These are phyloP conservation scores for Paracanthobrama guichenoti DNA, from an alignment of 2,113 vertebrate species.

Conservation along the genomic window DNA sequence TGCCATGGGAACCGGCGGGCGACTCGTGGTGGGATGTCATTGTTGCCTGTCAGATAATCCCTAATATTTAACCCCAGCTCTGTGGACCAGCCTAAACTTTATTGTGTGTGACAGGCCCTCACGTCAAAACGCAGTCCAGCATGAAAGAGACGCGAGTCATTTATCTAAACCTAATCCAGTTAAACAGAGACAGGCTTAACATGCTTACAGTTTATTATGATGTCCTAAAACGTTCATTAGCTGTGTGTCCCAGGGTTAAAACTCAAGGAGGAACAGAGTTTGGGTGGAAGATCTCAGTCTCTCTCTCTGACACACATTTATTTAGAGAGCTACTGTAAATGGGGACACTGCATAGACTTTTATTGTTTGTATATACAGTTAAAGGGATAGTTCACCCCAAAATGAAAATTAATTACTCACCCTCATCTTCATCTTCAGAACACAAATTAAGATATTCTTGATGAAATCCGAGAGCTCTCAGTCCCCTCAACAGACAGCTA, in stretches of 20 bases:
- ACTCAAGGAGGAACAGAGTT: constrained; percentile 1
- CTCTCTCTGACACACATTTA: not conserved
- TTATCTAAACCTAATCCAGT: constrained; percentile 71
- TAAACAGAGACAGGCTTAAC: constrained; percentile 64
- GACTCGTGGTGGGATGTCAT: constrained; percentile 57
- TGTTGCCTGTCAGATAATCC: constrained; percentile 59
- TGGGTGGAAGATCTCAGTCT: not conserved
- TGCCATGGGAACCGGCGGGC: constrained; percentile 56
- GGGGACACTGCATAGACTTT: too few relatives aligned
- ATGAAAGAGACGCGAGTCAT: constrained; percentile 61
- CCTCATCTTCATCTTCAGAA: too few relatives aligned
- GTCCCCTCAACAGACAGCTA: too few relatives aligned
- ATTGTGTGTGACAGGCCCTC: constrained; percentile 60
- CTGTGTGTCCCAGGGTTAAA: constrained; percentile 45
- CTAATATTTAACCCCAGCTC: constrained; percentile 65
- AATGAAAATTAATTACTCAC: too few relatives aligned
- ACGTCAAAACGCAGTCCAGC: constrained; percentile 58
- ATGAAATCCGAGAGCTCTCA: too few relatives aligned
- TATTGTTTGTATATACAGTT: too few relatives aligned
- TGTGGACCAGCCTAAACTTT: constrained; percentile 61
- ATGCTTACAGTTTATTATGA: constrained; percentile 61
- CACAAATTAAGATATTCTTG: too few relatives aligned
- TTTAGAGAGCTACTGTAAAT: too few relatives aligned
- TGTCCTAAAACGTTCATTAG: constrained; percentile 60
- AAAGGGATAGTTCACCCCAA: too few relatives aligned